Conservation (phyloP, 1,140 invertebrate species). For the Papilio glaucus region DNA sequence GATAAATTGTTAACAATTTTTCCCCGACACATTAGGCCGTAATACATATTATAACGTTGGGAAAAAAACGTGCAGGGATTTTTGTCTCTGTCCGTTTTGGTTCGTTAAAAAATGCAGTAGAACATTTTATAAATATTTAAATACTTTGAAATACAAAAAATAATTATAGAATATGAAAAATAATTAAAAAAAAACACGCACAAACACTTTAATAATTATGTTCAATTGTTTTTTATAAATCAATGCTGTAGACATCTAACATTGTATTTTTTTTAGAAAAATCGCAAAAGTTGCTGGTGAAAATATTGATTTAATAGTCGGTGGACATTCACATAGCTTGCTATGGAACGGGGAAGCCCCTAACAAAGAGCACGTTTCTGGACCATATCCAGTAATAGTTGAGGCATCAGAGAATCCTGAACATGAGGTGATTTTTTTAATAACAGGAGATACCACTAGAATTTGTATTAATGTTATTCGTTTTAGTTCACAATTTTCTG, state of each 20-base stretch:
- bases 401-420: conserved; percentile 77
- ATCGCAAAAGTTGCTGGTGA: conserved; percentile 87
- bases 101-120: neutral
- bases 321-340: conserved; percentile 93
- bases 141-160: too few relatives aligned
- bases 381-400: conserved; percentile 87
- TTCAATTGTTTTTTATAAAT: neutral
- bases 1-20: conserved; percentile 23
- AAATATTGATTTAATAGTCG: conserved; percentile 91
- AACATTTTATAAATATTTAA: too few relatives aligned
- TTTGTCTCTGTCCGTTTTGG: neutral
- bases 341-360: conserved; percentile 85
- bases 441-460: neutral
- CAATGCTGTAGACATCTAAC: neutral
- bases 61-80: neutral
- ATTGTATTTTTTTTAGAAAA: conserved; percentile 64
- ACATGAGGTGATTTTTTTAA: conserved; percentile 72
- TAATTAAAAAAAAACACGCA: too few relatives aligned
- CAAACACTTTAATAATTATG: too few relatives aligned
- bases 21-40: conserved; percentile 10
- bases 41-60: neutral
- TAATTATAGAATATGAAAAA: too few relatives aligned
- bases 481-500: too few relatives aligned
- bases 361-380: conserved; percentile 82
- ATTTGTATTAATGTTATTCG: neutral